phyloP scores from a whole-genome alignment of 2,888 invertebrate genomes.

The Plemyria rubiginata region DNA sequence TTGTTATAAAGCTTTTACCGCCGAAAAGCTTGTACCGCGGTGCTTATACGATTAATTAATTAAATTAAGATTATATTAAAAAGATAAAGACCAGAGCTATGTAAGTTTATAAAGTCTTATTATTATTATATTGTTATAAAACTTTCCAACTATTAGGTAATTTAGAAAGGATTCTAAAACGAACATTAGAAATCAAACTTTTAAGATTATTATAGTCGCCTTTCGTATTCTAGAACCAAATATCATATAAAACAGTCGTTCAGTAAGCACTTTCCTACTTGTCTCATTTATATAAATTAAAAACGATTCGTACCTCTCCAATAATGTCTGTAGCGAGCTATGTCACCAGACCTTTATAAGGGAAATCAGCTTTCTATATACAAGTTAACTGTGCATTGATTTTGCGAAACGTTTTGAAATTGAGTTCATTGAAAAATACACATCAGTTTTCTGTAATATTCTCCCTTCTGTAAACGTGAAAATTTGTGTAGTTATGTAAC shows the following conservation, averaged over 20 bases:
- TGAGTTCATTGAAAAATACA: constrained; percentile 20
- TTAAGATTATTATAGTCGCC: neutral
- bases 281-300: constrained; percentile 1
- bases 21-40: too few species aligned
- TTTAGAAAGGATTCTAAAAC: constrained; percentile 19
- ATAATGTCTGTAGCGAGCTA: constrained; percentile 26
- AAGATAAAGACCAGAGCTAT: too few species aligned
- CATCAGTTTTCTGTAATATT: too few species aligned
- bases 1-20: constrained; percentile 9
- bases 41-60: too few species aligned
- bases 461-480: too few species aligned
- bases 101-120: too few species aligned
- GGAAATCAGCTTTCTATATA: constrained; percentile 59
- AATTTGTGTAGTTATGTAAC: too few species aligned
- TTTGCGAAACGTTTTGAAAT: constrained; percentile 50
- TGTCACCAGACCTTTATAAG: constrained; percentile 46
- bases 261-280: neutral
- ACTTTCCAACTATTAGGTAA: constrained; percentile 1
- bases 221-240: neutral
- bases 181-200: constrained; percentile 7
- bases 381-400: constrained; percentile 34
- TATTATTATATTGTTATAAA: neutral
- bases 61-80: too few species aligned
- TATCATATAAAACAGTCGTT: neutral
- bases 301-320: neutral